Base-by-base conservation (phyloP, 2,888 invertebrate genomes). In the Clanis bilineata region DNA sequence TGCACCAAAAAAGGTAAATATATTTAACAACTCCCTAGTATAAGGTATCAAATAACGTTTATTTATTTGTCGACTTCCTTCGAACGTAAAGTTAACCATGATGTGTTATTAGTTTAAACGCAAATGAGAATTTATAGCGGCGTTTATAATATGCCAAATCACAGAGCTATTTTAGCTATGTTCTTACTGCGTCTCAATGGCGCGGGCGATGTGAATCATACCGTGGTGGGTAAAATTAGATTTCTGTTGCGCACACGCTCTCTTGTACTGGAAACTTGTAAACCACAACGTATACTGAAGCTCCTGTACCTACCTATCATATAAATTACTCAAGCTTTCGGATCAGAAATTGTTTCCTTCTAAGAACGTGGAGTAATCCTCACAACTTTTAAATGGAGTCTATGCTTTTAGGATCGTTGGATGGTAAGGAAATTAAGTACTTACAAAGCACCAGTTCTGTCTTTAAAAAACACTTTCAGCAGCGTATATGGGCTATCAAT, bases 101-200 rank as follows among this genome's bases (percentile, higher is more conserved):
- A 28, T n/a, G 47, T 25, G 22, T 25, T 12, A 10, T 23, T 32
- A 32, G 32, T 6, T 44, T 22, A 45, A 51, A 32, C 18, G 32
- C 18, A 39, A 58, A 39, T 25, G 12, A 51, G 10, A 51, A 51
- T 51, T 15, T 38, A 58, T 51, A 47, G 39, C 39, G 25, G 38
- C 28, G 47, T 51, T 38, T 51, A 51, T 51, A 25, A 51, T 75
- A 80, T 73, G 79, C 75, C 75, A 77, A 77, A 76, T 75, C 71
- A 67, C 65, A 67, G 65, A 64, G 75, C 70, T 85, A 85, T 85
- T 85, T 80, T 66, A 58, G 75, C 71, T 66, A 70, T 67, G 77
- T 79, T 79, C 79, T 82, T 80, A 84, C 79, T 80, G 78, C 80
- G 77, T 80, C 85, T 86, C 84, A 83, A 83, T 84, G 82, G 79